Conservation (phyloP, 2,797 vertebrate species). For the Melanotaenia boesemani region DNA sequence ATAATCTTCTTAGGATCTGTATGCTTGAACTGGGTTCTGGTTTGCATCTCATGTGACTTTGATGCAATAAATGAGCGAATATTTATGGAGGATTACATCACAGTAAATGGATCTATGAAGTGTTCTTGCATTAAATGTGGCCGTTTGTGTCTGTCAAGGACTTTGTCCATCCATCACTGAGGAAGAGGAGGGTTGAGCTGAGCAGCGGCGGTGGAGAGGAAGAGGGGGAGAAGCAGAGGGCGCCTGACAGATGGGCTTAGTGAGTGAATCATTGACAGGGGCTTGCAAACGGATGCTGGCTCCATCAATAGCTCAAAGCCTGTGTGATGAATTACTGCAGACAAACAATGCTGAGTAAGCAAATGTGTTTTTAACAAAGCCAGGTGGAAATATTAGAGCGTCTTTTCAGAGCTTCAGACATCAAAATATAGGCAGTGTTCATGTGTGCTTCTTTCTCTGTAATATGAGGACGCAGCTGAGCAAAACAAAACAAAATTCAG, state of each 20-base stretch:
- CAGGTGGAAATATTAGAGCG: constrained; percentile 79
- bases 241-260: constrained; percentile 83
- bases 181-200: constrained; percentile 76
- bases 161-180: constrained; percentile 76
- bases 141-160: constrained; percentile 60
- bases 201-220: constrained; percentile 64
- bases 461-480: background rate
- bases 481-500: background rate
- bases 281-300: constrained; percentile 84
- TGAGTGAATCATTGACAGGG: constrained; percentile 88
- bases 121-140: constrained; percentile 54
- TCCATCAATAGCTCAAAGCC: constrained; percentile 88
- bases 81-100: constrained; percentile 46
- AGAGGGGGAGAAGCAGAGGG: constrained; percentile 71
- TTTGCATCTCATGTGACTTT: constrained; percentile 59
- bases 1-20: constrained; percentile 46
- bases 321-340: constrained; percentile 87
- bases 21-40: constrained; percentile 38
- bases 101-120: constrained; percentile 35
- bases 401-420: constrained; percentile 33
- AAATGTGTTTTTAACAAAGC: constrained; percentile 85
- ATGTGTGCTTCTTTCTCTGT: background rate
- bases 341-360: constrained; percentile 87
- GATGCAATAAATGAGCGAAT: constrained; percentile 51
- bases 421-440: constrained; percentile 11